Evolutionary conservation across 1,140 invertebrate species (phyloP).

Genomic region (Elymnias hypermnestra): DNA sequence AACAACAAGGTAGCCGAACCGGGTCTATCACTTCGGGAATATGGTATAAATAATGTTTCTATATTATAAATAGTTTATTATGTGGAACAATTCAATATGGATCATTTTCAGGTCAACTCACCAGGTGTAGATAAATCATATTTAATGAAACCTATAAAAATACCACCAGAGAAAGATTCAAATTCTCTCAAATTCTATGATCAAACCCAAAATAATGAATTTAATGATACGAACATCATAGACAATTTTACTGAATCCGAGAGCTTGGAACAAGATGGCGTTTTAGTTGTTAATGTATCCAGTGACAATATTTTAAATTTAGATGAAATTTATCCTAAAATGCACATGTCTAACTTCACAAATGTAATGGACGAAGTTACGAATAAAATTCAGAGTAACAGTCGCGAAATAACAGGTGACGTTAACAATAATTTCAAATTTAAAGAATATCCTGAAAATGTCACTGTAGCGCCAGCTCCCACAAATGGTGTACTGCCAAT

Average conservation of each 20-base stretch:
- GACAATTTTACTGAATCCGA: constrained; percentile 67
- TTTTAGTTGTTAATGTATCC: constrained; percentile 69
- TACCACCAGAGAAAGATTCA: constrained; percentile 48
- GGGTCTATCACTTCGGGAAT: too few species aligned
- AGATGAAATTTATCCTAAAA: constrained; percentile 59
- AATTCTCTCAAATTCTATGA: constrained; percentile 31
- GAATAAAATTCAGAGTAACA: constrained; percentile 75
- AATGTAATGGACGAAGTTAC: constrained; percentile 67
- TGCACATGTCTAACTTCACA: constrained; percentile 47
- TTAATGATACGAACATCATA: constrained; percentile 35
- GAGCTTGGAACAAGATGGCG: constrained; percentile 71
- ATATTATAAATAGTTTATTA: too few species aligned
- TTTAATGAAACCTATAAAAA: constrained; percentile 60
- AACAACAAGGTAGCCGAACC: too few species aligned
- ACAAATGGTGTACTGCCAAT: constrained; percentile 59
- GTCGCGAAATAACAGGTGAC: constrained; percentile 70
- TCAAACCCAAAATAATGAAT: constrained; percentile 29
- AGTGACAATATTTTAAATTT: constrained; percentile 68
- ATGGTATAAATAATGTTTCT: too few species aligned
- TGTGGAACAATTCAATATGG: background rate
- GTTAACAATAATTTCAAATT: constrained; percentile 66
- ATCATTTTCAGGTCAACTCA: constrained; percentile 42
- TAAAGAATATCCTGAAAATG: constrained; percentile 57
- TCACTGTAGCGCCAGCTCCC: constrained; percentile 61
- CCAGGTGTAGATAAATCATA: constrained; percentile 58